Conservation (phyloP, 1,140 invertebrate species). For the Aphelenchoides avenae region DNA sequence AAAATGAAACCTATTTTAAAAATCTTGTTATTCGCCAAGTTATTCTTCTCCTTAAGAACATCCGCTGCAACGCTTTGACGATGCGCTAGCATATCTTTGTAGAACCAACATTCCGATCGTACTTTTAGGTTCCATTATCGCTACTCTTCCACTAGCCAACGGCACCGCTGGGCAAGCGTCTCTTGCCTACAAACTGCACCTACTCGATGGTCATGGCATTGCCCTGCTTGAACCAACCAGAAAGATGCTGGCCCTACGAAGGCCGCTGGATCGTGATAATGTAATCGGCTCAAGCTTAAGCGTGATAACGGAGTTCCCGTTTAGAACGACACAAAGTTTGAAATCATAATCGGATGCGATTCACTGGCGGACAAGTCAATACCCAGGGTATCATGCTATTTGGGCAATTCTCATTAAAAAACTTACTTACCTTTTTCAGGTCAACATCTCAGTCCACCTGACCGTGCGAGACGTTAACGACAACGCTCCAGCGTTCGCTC, state of each 20-base stretch:
- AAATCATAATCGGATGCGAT: slow-evolving; percentile 43
- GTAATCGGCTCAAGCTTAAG: too few relatives aligned
- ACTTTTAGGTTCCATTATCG: slow-evolving; percentile 28
- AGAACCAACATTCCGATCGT: slow-evolving; percentile 2
- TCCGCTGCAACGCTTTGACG: too few relatives aligned
- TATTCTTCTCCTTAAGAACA: too few relatives aligned
- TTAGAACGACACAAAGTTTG: slow-evolving; percentile 35
- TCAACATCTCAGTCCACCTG: slow-evolving; percentile 61
- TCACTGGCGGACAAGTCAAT: slow-evolving; percentile 22
- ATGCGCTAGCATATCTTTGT: too few relatives aligned
- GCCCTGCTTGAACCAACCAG: slow-evolving; percentile 30
- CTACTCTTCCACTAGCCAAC: slow-evolving; percentile 23
- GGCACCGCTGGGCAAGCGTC: slow-evolving; percentile 17
- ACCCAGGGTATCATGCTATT: not conserved
- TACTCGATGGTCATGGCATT: slow-evolving; percentile 23
- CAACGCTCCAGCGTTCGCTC: slow-evolving; percentile 83
- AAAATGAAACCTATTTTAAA: too few relatives aligned
- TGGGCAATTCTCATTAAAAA: not conserved
- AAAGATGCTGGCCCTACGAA: slow-evolving; percentile 33
- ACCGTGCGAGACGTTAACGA: slow-evolving; percentile 92
- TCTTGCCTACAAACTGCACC: slow-evolving; percentile 18
- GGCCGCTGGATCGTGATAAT: slow-evolving; percentile 42
- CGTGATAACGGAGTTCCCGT: slow-evolving; percentile 11
- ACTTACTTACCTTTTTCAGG: not conserved
- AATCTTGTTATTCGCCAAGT: too few relatives aligned